Evolutionary conservation across 1,140 invertebrate genomes (phyloP), one percentile per base, ranked within the genome.

Genomic region (Tetramorium alpestre): DNA sequence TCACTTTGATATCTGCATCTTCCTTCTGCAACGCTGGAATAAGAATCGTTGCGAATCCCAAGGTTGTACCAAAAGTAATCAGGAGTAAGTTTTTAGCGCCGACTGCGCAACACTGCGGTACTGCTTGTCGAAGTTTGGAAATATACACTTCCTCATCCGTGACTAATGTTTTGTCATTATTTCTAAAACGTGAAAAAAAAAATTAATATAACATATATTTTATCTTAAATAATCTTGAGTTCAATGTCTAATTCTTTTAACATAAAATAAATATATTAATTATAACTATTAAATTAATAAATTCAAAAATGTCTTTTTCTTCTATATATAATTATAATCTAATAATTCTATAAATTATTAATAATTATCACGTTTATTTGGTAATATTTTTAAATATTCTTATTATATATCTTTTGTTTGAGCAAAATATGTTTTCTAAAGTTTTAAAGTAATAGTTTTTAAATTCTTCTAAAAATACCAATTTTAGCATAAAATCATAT

Each of bases 41-140:
- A 0, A 98, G 95, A 86, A 98, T 97, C 1, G 97, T 98, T 16
- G 97, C 96, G 88, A 97, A 97, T 0, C 97, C 97, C 33, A 98
- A 92, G 3, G 97, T 97, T 95, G 97, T 97, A 58, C 97, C 97
- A 93, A 97, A 98, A 13, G 96, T 96, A 69, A 97, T 92, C 69
- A 97, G 94, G 41, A 97, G 93, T 86, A 97, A 93, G 94, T 97
- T 97, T 93, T 97, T 97, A 44, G 96, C 96, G 84, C 95, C 95
- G 64, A 97, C 96, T 28, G 97, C 97, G 84, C 96, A 93, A 89
- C 96, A 96, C 94, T 97, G 96, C 67, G 96, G 96, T 62, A 96
- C 82, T 8, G 96, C 96, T 84, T 95, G 93, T 60, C 96, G 94
- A 81, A 96, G 92, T 90, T 95, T 96, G 4, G 94, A 95, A 56